Evolutionary conservation across 1,140 invertebrate genomes (phyloP), one percentile per base, ranked within the genome.

Genomic region (Drosophila nasuta): DNA sequence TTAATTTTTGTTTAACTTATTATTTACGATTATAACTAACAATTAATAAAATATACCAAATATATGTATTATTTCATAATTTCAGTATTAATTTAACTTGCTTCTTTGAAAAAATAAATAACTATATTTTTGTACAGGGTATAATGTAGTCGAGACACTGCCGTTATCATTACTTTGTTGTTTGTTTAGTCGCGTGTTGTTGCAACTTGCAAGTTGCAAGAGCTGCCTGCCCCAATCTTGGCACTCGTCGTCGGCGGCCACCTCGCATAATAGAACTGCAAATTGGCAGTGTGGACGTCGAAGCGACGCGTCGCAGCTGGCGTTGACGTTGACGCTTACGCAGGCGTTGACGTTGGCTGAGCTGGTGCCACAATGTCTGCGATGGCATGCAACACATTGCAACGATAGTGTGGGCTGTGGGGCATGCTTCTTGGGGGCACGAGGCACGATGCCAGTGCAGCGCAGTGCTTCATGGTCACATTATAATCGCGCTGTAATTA

Each of bases 401-500:
- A 80, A 52, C 54, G 48, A 3, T 25, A 48, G 49, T 52, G 46
- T n/a, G 7, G 17, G 25, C 13, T 20, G 17, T 41, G 48, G 13
- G 48, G n/a, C 8, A 38, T 33, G 33, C 8, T 25, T 25, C 20
- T 25, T 25, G 20, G 20, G 20, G 33, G 1, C 48, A 20, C 35
- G 62, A 20, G 49, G 17, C 52, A 38, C 59, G 17, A 54, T 54
- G 30, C 8, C 6, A 52, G 5, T 38, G 17, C 41, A 8, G 15
- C 15, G 46, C 28, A 71, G 43, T 43, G 59, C 59, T 74, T 74
- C 82, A 81, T 38, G 77, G 77, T 73, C 77, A 25, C 20, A 66
- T 81, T 79, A 75, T 79, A 82, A 88, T 70, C 58, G 68, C 68
- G 41, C 49, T 54, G 49, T 88, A 87, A 87, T 87, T 85, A 87